A percentile compares a stretch with the other conserved stretches of the same genome.
These are phyloP conservation scores for Rhodeus uyekii DNA, from an alignment of 2,797 vertebrate genomes.

Conservation along the genomic window DNA sequence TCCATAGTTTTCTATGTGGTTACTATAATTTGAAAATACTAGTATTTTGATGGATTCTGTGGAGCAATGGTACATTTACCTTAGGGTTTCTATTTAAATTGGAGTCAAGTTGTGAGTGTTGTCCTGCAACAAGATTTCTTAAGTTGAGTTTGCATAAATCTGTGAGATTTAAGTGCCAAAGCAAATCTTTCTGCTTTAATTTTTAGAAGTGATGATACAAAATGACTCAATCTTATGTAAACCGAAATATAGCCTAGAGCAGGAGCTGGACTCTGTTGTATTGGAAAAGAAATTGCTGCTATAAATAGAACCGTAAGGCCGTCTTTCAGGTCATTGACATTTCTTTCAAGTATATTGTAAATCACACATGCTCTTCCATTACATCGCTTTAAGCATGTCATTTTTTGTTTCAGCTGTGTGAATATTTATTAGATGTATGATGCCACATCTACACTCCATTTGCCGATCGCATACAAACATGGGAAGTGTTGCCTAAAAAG, in stretches of 20 bases:
- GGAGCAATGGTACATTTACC: not conserved
- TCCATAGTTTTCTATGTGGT: not conserved
- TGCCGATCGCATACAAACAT: not conserved
- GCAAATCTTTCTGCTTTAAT: not conserved
- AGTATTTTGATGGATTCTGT: not conserved
- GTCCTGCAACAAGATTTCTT: not conserved
- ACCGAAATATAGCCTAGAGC: not conserved
- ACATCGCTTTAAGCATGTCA: not conserved
- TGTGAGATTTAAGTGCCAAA: not conserved
- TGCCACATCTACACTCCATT: not conserved
- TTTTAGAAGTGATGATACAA: not conserved
- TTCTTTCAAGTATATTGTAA: not conserved
- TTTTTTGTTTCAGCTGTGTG: not conserved
- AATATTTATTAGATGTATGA: not conserved
- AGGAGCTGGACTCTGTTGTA: not conserved
- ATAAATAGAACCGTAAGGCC: not conserved
- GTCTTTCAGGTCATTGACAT: not conserved
- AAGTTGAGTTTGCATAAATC: not conserved
- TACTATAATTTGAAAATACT: not conserved
- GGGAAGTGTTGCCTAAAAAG: not conserved
- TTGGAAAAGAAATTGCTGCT: not conserved
- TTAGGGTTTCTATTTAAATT: not conserved
- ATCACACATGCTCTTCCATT: not conserved
- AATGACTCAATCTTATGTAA: slow-evolving; percentile 9
- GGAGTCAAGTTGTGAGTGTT: not conserved